Evolutionary conservation across 2,888 invertebrate genomes (phyloP).

Genomic region (Ormyrus rosae): DNA sequence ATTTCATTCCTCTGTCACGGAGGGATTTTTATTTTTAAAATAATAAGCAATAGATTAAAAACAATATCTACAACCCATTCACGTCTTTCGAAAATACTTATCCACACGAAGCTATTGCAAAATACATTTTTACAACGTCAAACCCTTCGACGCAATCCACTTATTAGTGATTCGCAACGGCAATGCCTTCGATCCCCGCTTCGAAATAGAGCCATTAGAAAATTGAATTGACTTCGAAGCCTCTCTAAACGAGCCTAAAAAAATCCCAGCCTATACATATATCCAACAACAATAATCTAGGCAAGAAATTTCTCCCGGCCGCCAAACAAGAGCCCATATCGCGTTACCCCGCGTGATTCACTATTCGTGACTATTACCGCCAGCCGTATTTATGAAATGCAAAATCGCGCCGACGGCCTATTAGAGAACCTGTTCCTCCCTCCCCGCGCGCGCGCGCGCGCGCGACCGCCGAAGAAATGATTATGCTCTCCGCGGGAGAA

Average conservation of each 20-base stretch:
- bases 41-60: too few relatives aligned
- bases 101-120: neutral
- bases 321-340: constrained; percentile 13
- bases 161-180: neutral
- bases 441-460: neutral
- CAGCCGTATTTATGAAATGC: constrained; percentile 48
- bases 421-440: constrained; percentile 29
- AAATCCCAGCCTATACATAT: neutral
- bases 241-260: neutral
- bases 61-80: too few relatives aligned
- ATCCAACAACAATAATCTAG: neutral
- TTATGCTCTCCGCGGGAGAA: constrained; percentile 35
- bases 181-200: neutral
- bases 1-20: too few relatives aligned
- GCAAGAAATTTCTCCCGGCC: neutral
- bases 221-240: neutral
- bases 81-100: too few relatives aligned
- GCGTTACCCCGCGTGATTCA: constrained; percentile 38
- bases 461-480: constrained; percentile 24
- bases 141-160: neutral
- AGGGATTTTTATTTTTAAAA: too few relatives aligned
- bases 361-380: constrained; percentile 43
- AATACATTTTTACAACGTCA: neutral
- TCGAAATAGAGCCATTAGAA: constrained; percentile 12
- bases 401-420: constrained; percentile 47